Percentiles rank a stretch among this genome's conserved stretches.
Evolutionary conservation across 2,797 vertebrate species (phyloP).

Genomic region (Acipenser oxyrinchus): DNA sequence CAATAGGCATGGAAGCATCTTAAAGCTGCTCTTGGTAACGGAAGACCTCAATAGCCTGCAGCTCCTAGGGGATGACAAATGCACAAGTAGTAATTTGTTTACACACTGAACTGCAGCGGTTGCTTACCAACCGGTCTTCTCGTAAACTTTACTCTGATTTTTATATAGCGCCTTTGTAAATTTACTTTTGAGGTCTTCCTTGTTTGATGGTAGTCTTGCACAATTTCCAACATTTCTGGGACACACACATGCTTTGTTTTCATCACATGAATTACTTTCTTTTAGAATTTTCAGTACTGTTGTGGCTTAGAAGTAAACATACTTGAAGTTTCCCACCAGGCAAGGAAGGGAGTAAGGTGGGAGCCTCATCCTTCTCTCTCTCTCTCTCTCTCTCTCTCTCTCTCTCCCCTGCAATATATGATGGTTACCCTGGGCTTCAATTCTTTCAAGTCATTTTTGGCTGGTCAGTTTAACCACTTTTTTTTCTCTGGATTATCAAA

Average conservation of each 20-base stretch:
- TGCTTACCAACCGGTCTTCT: slow-evolving; percentile 24
- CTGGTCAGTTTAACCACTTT: slow-evolving; percentile 36
- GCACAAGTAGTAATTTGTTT: slow-evolving; percentile 36
- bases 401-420: slow-evolving; percentile 18
- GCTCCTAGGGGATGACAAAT: slow-evolving; percentile 17
- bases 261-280: slow-evolving; percentile 32
- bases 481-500: slow-evolving; percentile 12
- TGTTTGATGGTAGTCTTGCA: slow-evolving; percentile 77
- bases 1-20: slow-evolving; percentile 17
- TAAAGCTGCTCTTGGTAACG: slow-evolving; percentile 46
- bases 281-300: slow-evolving; percentile 42
- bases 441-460: slow-evolving; percentile 35
- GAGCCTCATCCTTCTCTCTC: not conserved
- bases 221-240: slow-evolving; percentile 65
- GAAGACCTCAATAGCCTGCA: slow-evolving; percentile 42
- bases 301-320: slow-evolving; percentile 45
- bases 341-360: slow-evolving; percentile 4
- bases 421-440: slow-evolving; percentile 24
- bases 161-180: slow-evolving; percentile 52
- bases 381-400: not conserved
- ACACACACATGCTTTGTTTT: slow-evolving; percentile 51
- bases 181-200: slow-evolving; percentile 68
- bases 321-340: slow-evolving; percentile 47
- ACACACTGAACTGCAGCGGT: slow-evolving; percentile 30
- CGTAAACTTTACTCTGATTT: slow-evolving; percentile 12